A percentile compares a stretch with the other conserved stretches of the same genome.
phyloP scores from a whole-genome alignment of 2,797 vertebrate genomes.

The Argentina silus region DNA sequence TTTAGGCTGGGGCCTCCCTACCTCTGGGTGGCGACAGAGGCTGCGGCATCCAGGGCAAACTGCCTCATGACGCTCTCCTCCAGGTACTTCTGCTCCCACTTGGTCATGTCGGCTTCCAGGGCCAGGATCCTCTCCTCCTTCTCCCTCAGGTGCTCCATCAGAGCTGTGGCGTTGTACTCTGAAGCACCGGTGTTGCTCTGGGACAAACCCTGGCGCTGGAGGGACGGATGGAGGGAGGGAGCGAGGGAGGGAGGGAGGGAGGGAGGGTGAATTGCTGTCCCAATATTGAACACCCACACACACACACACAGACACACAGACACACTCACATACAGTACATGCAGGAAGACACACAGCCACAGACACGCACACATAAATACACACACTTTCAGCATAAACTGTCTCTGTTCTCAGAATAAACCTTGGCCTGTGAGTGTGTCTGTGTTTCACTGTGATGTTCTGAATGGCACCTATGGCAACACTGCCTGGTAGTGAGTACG shows the following conservation, averaged over 20 bases:
- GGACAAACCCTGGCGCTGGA: slow-evolving; percentile 87
- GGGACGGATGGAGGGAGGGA: not conserved
- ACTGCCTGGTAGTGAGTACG: not conserved
- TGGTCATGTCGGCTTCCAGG: slow-evolving; percentile 98
- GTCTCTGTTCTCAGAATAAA: no score
- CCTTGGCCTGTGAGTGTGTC: no score
- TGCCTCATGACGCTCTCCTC: slow-evolving; percentile 99
- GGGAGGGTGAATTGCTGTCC: not conserved
- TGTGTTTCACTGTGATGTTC: no score
- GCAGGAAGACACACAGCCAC: not conserved
- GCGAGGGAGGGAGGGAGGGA: not conserved
- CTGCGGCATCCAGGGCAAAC: slow-evolving; percentile 95
- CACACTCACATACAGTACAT: no score
- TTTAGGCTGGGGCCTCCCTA: slow-evolving; percentile 47
- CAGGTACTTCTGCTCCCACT: slow-evolving; percentile 98
- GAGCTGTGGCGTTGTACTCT: slow-evolving; percentile 87
- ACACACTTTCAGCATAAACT: not conserved
- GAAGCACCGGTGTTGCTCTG: slow-evolving; percentile 70
- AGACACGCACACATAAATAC: slow-evolving; percentile 7
- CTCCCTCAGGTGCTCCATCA: slow-evolving; percentile 96
- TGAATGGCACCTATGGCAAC: not conserved
- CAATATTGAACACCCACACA: not conserved
- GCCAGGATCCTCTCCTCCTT: slow-evolving; percentile 96
- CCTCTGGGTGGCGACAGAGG: slow-evolving; percentile 95
- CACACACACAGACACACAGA: slow-evolving; percentile 7